These are phyloP conservation scores for Danio aesculapii DNA, from an alignment of 2,797 vertebrate genomes.

Conservation along the genomic window DNA sequence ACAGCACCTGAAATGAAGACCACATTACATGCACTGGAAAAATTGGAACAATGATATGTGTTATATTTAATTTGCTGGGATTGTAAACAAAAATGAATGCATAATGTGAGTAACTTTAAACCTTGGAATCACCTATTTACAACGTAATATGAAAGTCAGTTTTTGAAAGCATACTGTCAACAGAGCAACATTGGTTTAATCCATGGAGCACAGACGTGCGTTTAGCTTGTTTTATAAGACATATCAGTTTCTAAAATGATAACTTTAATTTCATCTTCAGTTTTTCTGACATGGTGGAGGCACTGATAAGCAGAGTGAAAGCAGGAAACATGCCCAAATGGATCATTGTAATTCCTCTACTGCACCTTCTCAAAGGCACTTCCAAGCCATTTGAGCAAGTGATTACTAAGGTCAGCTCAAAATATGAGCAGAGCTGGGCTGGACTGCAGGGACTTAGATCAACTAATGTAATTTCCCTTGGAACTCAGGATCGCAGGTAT, in stretches of 20 bases:
- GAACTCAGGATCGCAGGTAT: slow-evolving; percentile 65
- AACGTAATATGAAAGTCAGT: not conserved
- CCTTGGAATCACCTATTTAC: too few relatives aligned
- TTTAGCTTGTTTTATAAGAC: not conserved
- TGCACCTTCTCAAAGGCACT: slow-evolving; percentile 76
- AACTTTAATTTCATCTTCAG: slow-evolving; percentile 58
- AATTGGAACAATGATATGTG: too few relatives aligned
- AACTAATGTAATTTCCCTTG: rapidly evolving
- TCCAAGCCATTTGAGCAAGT: slow-evolving; percentile 57
- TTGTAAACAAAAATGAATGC: too few relatives aligned
- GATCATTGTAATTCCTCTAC: slow-evolving; percentile 85
- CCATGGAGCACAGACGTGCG: not conserved
- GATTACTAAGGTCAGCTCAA: not conserved
- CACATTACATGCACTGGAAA: too few relatives aligned
- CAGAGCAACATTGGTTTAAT: not conserved
- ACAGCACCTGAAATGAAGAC: too few relatives aligned
- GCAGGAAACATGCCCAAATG: slow-evolving; percentile 58
- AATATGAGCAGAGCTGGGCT: slow-evolving; percentile 58
- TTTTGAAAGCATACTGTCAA: not conserved
- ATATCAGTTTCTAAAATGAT: not conserved
- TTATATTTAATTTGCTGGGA: too few relatives aligned
- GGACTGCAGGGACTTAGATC: slow-evolving; percentile 73
- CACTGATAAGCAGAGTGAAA: slow-evolving; percentile 59
- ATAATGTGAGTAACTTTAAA: not conserved
- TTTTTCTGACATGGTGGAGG: slow-evolving; percentile 53